A percentile compares a stretch with the other conserved stretches of the same genome.
phyloP scores from a whole-genome alignment of 1,140 invertebrate genomes.

The Xylocopa sonorina region DNA sequence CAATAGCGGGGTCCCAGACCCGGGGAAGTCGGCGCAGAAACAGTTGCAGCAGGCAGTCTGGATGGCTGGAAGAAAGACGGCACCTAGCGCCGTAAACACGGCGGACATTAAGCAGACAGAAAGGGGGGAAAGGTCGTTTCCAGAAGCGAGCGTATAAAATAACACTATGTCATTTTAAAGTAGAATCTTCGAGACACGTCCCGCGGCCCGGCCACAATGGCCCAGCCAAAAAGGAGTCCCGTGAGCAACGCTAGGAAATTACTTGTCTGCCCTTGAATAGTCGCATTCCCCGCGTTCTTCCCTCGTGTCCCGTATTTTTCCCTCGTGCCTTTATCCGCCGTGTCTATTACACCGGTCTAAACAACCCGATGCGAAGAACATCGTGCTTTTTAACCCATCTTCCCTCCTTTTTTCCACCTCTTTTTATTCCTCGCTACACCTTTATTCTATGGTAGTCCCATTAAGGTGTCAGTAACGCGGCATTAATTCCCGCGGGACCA shows the following conservation, averaged over 20 bases:
- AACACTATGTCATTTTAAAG: constrained; percentile 62
- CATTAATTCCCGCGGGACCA: constrained; percentile 74
- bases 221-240: neutral
- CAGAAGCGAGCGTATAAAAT: constrained; percentile 67
- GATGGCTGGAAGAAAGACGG: constrained; percentile 13
- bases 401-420: neutral
- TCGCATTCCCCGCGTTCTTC: constrained; percentile 51
- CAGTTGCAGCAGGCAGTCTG: neutral
- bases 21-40: neutral
- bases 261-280: constrained; percentile 52
- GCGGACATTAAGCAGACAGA: constrained; percentile 11
- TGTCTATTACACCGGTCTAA: neutral
- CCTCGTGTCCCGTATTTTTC: constrained; percentile 10
- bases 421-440: constrained; percentile 12
- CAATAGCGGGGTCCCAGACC: neutral
- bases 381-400: constrained; percentile 13
- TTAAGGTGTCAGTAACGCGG: constrained; percentile 72
- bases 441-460: constrained; percentile 38
- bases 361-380: neutral
- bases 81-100: constrained; percentile 20
- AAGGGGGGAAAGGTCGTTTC: constrained; percentile 2
- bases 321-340: neutral
- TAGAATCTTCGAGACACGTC: constrained; percentile 49
- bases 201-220: constrained; percentile 59
- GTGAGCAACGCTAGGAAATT: constrained; percentile 52